Evolutionary conservation across 2,113 vertebrate species (phyloP), one percentile per base, ranked within the genome.

Genomic region (Acinonyx jubatus): DNA sequence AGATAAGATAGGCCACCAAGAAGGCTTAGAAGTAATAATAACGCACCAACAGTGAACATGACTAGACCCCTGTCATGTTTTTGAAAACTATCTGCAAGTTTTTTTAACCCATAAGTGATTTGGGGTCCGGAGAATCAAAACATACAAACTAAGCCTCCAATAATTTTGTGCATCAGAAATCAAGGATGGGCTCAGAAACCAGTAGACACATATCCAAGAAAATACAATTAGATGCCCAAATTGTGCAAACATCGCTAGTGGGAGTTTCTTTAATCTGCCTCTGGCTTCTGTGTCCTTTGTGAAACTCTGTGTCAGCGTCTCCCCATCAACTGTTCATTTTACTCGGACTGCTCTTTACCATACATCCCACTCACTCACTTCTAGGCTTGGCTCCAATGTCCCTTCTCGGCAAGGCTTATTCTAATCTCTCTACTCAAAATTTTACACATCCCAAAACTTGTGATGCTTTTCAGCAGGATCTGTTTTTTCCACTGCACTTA

Each of bases 311-410:
- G 7, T 16, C 18, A 19, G 29, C 1, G 14, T 48, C 11, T 23
- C 76, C 18, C 18, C 15, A 8, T 8, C 21, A 89, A 2, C 11
- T 66, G 16, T 57, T 50, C 25, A 7, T 87, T 74, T 10, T n/a
- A 36, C 9, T 61, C 13, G 23, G 1, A 68, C 3, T 2, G 18
- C 1, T 21, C 3, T 45, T 41, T 3, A 19, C 1, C 4, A 7
- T 2, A 0, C 16, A 48, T 11, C 29, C 13, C 15, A 45, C 6
- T 4, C 21, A 3, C 21, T 69, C 14, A 4, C 3, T 82, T 84
- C 10, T 63, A 65, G 10, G 4, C 38, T 55, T 38, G 0, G 1
- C 57, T 36, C 23, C 71, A 66, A 25, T 1, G 3, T 4, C 41
- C 9, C 7, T 29, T 78, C 76, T 79, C 27, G 45, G 4, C 0